Evolutionary conservation across 2,888 invertebrate genomes (phyloP), one percentile per base, ranked within the genome.

Genomic region (Aricia artaxerxes): DNA sequence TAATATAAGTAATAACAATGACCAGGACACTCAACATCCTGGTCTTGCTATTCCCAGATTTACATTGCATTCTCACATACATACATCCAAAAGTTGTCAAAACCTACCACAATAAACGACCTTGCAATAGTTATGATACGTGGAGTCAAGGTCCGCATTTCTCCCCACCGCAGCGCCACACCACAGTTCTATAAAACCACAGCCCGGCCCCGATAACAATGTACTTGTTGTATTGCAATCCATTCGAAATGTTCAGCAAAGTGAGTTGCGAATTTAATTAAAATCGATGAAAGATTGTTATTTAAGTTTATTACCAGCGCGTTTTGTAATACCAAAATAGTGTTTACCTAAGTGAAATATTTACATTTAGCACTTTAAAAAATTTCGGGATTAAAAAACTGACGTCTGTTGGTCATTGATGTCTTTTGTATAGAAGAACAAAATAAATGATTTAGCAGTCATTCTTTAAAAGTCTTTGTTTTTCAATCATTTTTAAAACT

Each of bases 171-270:
- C 9, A 6, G 31, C 31, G 31, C 69, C 69, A 57, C 57, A 31
- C 44, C 38, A 73, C 31, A 60, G 16, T 44, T 79, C 73, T 79
- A 79, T 79, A 79, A 40, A 79, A 73, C 73, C 78, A 75, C 60
- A 44, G 31, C 31, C 53, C 40, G 24, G 31, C 11, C 16, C 38
- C 75, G 40, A 31, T 40, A 60, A 79, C 69, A 61, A 75, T 75
- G 38, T 57, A 73, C 61, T 31, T 16, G 40, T 60, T 44, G 44
- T 60, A 73, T 73, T 38, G 73, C 53, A 53, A 76, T 53, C 16
- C 16, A 31, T 31, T 16, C 73, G 75, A 40, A 78, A 78, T 78
- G 78, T 73, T 78, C 40, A 40, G 78, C 78, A 78, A 78, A 78
- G 78, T 78, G 61, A 78, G 78, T 78, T 40, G 16, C 9, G 13